Evolutionary conservation across 2,113 vertebrate genomes (phyloP).

Genomic region (Mastomys natalensis): DNA sequence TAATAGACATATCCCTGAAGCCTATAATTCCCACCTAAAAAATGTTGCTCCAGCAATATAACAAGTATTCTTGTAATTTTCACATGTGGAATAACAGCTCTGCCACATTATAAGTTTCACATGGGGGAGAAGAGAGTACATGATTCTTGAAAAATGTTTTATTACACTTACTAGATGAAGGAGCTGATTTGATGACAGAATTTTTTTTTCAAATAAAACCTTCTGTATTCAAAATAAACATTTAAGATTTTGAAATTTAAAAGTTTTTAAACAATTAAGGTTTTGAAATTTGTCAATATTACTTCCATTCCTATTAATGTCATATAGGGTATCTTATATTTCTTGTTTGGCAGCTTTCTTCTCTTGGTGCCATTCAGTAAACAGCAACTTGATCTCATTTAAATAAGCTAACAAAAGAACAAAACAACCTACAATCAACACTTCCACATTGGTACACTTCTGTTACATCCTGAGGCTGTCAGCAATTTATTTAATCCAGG

Average conservation of each 20-base stretch:
- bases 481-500: background rate
- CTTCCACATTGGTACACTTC: background rate
- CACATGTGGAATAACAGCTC: background rate
- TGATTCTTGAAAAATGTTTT: background rate
- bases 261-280: background rate
- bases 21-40: background rate
- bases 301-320: background rate
- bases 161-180: background rate
- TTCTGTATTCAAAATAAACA: background rate
- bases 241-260: slow-evolving; percentile 24
- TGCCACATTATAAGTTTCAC: background rate
- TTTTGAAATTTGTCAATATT: background rate
- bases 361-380: background rate
- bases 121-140: background rate
- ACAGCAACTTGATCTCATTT: background rate
- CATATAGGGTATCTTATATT: background rate
- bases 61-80: background rate
- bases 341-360: background rate
- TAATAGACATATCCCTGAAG: background rate
- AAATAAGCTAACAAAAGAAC: background rate
- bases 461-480: background rate
- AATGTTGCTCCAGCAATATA: background rate
- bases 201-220: too few species aligned
- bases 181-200: background rate
- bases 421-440: background rate